These are phyloP conservation scores for Acanthaster planci DNA, from an alignment of 35 echinoderm and acorn worm genomes.

Conservation along the genomic window DNA sequence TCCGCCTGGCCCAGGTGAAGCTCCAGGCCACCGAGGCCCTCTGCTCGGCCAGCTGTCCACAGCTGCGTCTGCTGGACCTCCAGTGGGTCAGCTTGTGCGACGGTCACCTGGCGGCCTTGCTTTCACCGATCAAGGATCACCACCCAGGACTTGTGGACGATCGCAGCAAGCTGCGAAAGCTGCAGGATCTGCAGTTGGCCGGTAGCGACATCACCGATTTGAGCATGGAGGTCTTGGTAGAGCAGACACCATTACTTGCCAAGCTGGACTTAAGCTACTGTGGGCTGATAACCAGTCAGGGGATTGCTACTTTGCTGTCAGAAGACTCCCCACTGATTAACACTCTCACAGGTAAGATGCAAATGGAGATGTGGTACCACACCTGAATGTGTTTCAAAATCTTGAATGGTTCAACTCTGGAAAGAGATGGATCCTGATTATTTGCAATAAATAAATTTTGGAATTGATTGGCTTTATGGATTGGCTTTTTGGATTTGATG, in stretches of 20 bases:
- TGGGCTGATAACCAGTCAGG: conserved; percentile 65
- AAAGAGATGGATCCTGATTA: not conserved
- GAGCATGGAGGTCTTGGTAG: conserved; percentile 52
- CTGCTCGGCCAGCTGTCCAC: conserved; percentile 68
- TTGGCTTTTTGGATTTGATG: no score
- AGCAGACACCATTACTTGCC: conserved; percentile 44
- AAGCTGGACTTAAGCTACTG: conserved; percentile 85
- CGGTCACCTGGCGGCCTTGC: conserved; percentile 39
- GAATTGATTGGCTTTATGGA: no score
- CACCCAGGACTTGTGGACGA: conserved; percentile 87
- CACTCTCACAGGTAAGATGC: conserved; percentile 63
- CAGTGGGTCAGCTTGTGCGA: conserved; percentile 87
- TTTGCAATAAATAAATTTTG: not conserved
- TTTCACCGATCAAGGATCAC: conserved; percentile 74
- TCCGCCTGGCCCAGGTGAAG: conserved; percentile 47
- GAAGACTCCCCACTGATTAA: conserved; percentile 66
- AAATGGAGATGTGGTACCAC: not conserved
- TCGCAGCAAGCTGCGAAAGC: conserved; percentile 59
- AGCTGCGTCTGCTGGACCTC: conserved; percentile 63
- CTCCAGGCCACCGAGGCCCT: conserved; percentile 70
- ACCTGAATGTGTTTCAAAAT: not conserved
- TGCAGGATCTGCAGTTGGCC: conserved; percentile 56
- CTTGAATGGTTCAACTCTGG: not conserved
- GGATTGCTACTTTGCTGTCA: conserved; percentile 45
- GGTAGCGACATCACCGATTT: conserved; percentile 94